A percentile compares a stretch with the other conserved stretches of the same genome.
phyloP scores from a whole-genome alignment of 2,888 invertebrate species.

The Cerastis leucographa region DNA sequence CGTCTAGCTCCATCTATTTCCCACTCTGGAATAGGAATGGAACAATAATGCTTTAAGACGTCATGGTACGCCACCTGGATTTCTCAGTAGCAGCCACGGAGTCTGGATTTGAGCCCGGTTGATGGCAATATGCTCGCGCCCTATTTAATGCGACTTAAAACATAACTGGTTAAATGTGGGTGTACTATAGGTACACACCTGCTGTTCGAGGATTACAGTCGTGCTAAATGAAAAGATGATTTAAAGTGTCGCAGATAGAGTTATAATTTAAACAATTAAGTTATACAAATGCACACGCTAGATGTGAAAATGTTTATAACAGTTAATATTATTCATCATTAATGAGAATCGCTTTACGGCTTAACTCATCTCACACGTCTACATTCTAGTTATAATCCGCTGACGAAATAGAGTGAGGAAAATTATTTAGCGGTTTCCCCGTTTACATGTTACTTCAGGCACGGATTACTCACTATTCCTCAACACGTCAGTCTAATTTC shows the following conservation, averaged over 20 bases:
- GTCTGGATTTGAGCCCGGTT: not conserved
- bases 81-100: not conserved
- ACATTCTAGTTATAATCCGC: conserved; percentile 16
- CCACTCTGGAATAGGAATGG: too few relatives aligned
- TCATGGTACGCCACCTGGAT: too few relatives aligned
- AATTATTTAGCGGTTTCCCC: conserved; percentile 49
- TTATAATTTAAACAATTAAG: too few relatives aligned
- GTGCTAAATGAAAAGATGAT: too few relatives aligned
- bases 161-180: not conserved
- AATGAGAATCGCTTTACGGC: conserved; percentile 34
- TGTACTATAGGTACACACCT: too few relatives aligned
- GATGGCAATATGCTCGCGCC: not conserved
- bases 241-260: too few relatives aligned
- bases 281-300: conserved; percentile 32
- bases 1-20: too few relatives aligned
- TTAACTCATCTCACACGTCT: conserved; percentile 32
- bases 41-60: too few relatives aligned
- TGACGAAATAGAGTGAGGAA: conserved; percentile 40
- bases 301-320: conserved; percentile 43
- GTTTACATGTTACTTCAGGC: conserved; percentile 40
- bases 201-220: too few relatives aligned
- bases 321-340: conserved; percentile 33
- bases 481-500: conserved; percentile 52
- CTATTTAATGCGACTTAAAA: not conserved
- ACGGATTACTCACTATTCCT: conserved; percentile 65